Evolutionary conservation across 2,113 vertebrate species (phyloP), one percentile per base, ranked within the genome.

Genomic region (Dasypus novemcinctus): DNA sequence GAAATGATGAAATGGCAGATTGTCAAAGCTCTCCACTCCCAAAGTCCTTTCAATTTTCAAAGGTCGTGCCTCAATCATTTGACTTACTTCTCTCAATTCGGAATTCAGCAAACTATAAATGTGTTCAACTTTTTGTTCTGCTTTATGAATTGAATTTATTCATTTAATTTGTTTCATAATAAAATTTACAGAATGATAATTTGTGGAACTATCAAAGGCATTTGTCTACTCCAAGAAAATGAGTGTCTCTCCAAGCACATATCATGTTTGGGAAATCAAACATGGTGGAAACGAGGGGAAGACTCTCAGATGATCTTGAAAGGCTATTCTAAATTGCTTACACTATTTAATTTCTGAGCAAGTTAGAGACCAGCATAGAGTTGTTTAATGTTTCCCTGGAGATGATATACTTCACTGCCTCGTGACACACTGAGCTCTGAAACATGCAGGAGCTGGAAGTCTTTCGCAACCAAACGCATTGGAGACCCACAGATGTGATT

Each of bases 381-480:
- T n/a, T 68, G 20, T 64, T 96, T 95, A 68, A 7, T n/a, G 80
- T n/a, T 52, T 78, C 81, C 63, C 43, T 43, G 23, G 41, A 71
- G 72, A 97, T 0, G 5, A 71, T 33, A 5, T 49, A 49, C 75
- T 72, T 96, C 17, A 92, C 84, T 78, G 81, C 78, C 0, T 84
- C 46, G 90, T 54, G 76, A 25, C 33, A 57, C 5, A 74, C 43
- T 72, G 92, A 94, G 63, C 46, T 97, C 96, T 93, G 87, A 94
- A 88, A 90, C 92, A 15, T 88, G 93, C 93, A 95, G 93, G 78
- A 61, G 87, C 64, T 90, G 36, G 68, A 96, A 96, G 92, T 33
- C 12, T 97, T 98, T 97, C 97, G 96, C 94, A 97, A 94, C 95
- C 90, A 96, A 96, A 93, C 41, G 57, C 87, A 96, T 91, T 98